Base-by-base conservation (phyloP, 1,140 invertebrate genomes). In the Ruditapes philippinarum region DNA sequence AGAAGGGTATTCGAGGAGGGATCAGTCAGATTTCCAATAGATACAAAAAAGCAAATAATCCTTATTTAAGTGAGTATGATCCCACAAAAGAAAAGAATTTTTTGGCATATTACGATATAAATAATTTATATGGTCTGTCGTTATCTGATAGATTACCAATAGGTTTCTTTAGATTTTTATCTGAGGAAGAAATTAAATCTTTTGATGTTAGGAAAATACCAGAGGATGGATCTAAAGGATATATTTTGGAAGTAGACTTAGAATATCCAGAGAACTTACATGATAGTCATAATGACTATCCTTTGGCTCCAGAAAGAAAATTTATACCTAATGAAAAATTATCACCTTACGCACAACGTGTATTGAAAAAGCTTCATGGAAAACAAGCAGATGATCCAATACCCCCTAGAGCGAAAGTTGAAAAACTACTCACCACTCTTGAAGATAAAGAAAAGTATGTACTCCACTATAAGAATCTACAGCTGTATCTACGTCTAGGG, bases 251-350 rank as follows among this genome's bases (percentile, higher is more conserved):
- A 80, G 90, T 95, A 14, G 93, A 95, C 90, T 60, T 96, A 40
- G 73, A 92, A n/a, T 96, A 96, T 89, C 94, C 94, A 25, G 11
- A 91, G 65, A 1, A 95, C 31, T 68, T 97, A 28, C 97, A 97
- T 94, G 94, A 97, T 79, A 28, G 36, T 9, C 96, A 97, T 94
- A 95, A 94, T 89, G 96, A 96, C 90, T 96, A 96, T 62, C 97
- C 96, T 49, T 95, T 96, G 89, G 95, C 95, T 89, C 92, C 96
- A 14, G 95, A 96, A 91, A 70, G 70, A 17, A 85, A 79, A 80
- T 36, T 68, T 65, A 80, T 88, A 42, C 38, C 54, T 28, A 86
- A 91, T 84, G 85, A 88, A 22, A 70, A 80, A n/a, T 57, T 91
- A 73, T 88, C 89, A 19, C 62, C 70, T n/a, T 62, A 89, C 62